Base-by-base conservation (phyloP, 1,140 invertebrate species). In the Psilanteris sp. region DNA sequence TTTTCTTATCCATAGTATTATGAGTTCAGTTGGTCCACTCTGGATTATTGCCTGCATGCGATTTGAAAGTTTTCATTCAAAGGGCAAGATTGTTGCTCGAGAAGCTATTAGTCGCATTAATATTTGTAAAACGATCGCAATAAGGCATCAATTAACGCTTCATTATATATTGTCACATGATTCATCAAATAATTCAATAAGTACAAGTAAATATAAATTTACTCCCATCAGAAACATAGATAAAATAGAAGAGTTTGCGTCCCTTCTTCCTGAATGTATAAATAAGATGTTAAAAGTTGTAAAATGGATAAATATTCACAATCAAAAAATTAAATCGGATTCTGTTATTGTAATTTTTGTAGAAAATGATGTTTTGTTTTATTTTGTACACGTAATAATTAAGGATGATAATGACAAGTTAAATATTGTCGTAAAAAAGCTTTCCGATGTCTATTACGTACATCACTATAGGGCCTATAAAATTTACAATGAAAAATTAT, bases 21-120 rank as follows among this genome's bases (percentile, higher is more conserved):
- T 66, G 61, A 15, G n/a, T n/a, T n/a, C n/a, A 20, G 7, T 66
- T 27, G 61, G 61, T 43, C 46, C 48, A 10, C 10, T 54, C 1
- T 66, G 61, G 39, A 66, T 54, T 18, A 27, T 54, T 3, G 14
- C 27, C 1, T 54, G 37, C 11, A 66, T 54, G 3, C 22, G 61
- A 8, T 52, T 32, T 13, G 46, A 54, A 36, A 36, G 36, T 24
- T 41, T 41, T 6, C 37, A 66, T 15, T 10, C 10, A 44, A 15
- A 31, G 1, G 29, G 37, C 3, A 66, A 66, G 36, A 18, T 18
- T 7, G 22, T 24, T 18, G 32, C 61, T 4, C 31, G 44, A 10
- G 0, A 43, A 7, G 44, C 59, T 6, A 36, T 52, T 1, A 36
- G 14, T 24, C 29, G 46, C 3, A 41, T 4, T 7, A 55, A 55